Conservation (phyloP, 2,888 invertebrate genomes). For the Pasiphila rectangulata region DNA sequence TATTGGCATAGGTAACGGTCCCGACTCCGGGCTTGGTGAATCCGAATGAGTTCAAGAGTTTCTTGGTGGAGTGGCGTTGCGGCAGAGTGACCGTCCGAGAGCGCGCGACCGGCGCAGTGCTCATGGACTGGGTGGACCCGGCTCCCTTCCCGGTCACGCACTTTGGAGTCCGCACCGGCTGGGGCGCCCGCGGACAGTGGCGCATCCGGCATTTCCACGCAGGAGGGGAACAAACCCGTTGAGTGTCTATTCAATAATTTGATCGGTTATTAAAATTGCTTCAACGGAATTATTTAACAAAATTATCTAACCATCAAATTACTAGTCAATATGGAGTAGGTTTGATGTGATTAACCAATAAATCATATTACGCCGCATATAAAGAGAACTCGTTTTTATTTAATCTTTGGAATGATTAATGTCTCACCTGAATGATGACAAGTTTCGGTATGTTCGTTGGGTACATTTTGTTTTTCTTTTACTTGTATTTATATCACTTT, state of each 20-base stretch:
- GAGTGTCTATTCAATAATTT: conserved; percentile 52
- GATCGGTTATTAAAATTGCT: conserved; percentile 22
- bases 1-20: conserved; percentile 74
- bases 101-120: conserved; percentile 67
- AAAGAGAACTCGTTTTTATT: conserved; percentile 16
- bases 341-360: conserved; percentile 30
- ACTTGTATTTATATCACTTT: too few species aligned
- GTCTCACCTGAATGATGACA: conserved; percentile 44
- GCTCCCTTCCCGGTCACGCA: conserved; percentile 81
- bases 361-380: conserved; percentile 23
- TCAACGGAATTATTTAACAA: neutral
- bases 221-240: conserved; percentile 53
- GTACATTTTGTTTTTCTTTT: conserved; percentile 68
- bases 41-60: conserved; percentile 78
- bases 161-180: conserved; percentile 83
- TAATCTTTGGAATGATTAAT: conserved; percentile 18
- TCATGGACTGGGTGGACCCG: conserved; percentile 83
- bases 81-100: conserved; percentile 76
- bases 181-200: conserved; percentile 85
- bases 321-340: conserved; percentile 21
- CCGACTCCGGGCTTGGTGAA: conserved; percentile 81
- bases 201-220: conserved; percentile 68
- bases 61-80: conserved; percentile 80
- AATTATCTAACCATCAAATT: conserved; percentile 24
- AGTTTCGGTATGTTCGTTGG: conserved; percentile 74